Base-by-base conservation (phyloP, 1,140 invertebrate species). In the Diuraphis noxia region DNA sequence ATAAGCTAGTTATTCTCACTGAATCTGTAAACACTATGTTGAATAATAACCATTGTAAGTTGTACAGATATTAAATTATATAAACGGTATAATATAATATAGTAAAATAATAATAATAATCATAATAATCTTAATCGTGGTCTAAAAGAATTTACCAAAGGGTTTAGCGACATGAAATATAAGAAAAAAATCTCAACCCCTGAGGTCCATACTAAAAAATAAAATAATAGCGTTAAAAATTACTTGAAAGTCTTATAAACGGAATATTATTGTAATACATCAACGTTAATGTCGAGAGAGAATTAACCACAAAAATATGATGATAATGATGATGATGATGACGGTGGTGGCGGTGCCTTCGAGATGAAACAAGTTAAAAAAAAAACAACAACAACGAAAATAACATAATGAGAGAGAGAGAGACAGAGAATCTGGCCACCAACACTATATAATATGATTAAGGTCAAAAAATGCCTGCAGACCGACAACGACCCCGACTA, bases 381-480 rank as follows among this genome's bases (percentile, higher is more conserved):
- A 85, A 92, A 34, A n/a, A 84, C 25, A 19, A 86, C 46, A 36
- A 88, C 49, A 84, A 88, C 82, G 92, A 92, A 86, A 79, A 79
- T 34, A 88, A 92, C 41, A 36, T 79, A 90, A 34, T 46, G 40
- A 38, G 63, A 13, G 92, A 92, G 84, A 43, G 88, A 87, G 85
- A 88, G 43, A 88, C 23, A 92, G 87, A 92, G 52, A 92, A 79
- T 86, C 85, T 86, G 34, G 34, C 85, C 85, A 86, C 85, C 85
- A 52, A 89, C 49, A 79, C 43, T 43, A 85, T 40, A n/a, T 88
- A 88, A 56, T 56, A 88, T 88, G 52, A 63, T 88, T 88, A 63
- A 88, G 86, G 86, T 63, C 49, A 36, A 63, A 88, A 88, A 88
- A 88, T 88, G 86, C 86, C 86, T 63, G 86, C 86, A 88, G 86